phyloP scores from a whole-genome alignment of 2,113 vertebrate species.

The Ciconia stormi region DNA sequence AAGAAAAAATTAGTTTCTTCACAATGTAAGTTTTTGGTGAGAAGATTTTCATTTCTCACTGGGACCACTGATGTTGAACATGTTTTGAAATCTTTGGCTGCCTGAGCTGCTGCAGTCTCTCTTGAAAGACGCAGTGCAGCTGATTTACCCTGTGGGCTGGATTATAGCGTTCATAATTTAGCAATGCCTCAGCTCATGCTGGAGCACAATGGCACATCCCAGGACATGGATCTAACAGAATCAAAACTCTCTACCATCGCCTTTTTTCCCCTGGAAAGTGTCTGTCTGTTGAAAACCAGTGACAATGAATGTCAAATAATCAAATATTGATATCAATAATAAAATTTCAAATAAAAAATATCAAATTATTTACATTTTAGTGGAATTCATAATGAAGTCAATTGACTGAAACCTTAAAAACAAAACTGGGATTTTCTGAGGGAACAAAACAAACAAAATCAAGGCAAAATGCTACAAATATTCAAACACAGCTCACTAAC shows the following conservation, averaged over 20 bases:
- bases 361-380: background rate
- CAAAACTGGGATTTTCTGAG: background rate
- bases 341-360: background rate
- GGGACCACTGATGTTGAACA: background rate
- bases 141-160: background rate
- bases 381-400: background rate
- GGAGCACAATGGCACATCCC: background rate
- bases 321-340: background rate
- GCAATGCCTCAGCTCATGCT: background rate
- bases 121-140: background rate
- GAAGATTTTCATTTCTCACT: background rate
- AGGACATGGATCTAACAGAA: background rate
- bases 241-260: background rate
- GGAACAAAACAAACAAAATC: background rate
- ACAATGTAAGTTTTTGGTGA: background rate
- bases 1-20: background rate
- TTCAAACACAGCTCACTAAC: background rate
- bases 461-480: background rate
- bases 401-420: background rate
- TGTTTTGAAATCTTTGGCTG: background rate
- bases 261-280: background rate
- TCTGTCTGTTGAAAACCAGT: background rate
- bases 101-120: background rate
- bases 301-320: background rate
- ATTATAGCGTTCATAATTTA: background rate